Evolutionary conservation across 2,888 invertebrate species (phyloP).

Genomic region (Drosophila helvetica): DNA sequence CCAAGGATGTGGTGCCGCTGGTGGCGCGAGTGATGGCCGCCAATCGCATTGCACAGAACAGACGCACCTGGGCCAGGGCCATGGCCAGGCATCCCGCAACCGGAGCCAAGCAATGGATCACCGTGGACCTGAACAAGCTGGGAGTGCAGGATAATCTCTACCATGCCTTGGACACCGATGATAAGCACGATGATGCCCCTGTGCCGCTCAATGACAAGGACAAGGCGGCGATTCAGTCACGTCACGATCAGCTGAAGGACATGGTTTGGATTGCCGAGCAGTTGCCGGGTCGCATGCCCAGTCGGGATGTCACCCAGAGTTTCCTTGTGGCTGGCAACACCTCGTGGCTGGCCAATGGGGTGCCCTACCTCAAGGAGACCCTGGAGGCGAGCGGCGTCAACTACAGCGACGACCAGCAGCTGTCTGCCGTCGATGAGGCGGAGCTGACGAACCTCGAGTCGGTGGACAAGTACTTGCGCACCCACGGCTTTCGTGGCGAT

Average conservation of each 20-base stretch:
- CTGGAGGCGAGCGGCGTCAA: constrained; percentile 78
- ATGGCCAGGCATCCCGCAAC: constrained; percentile 91
- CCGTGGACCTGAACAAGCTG: constrained; percentile 88
- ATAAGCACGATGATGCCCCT: constrained; percentile 74
- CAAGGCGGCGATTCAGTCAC: constrained; percentile 69
- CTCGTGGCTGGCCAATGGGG: constrained; percentile 88
- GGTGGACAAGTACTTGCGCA: constrained; percentile 80
- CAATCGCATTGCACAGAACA: constrained; percentile 90
- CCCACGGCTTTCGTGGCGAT: constrained; percentile 83
- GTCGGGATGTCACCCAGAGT: constrained; percentile 87
- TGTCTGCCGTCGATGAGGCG: constrained; percentile 69
- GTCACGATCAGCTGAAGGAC: constrained; percentile 81
- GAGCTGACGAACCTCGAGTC: constrained; percentile 80
- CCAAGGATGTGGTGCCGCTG: constrained; percentile 85
- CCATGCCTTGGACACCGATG: constrained; percentile 66
- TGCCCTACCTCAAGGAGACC: constrained; percentile 82
- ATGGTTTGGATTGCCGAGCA: constrained; percentile 91
- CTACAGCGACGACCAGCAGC: constrained; percentile 61
- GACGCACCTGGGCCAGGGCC: constrained; percentile 89
- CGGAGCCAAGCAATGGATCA: constrained; percentile 94
- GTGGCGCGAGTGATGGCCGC: constrained; percentile 92
- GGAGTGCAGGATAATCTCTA: constrained; percentile 71
- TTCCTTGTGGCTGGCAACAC: constrained; percentile 84
- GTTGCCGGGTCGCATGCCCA: constrained; percentile 86
- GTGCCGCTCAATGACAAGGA: constrained; percentile 68